A percentile compares a stretch with the other conserved stretches of the same genome.
These are phyloP conservation scores for Dendrolimus pini DNA, from an alignment of 2,888 invertebrate genomes.

Conservation along the genomic window DNA sequence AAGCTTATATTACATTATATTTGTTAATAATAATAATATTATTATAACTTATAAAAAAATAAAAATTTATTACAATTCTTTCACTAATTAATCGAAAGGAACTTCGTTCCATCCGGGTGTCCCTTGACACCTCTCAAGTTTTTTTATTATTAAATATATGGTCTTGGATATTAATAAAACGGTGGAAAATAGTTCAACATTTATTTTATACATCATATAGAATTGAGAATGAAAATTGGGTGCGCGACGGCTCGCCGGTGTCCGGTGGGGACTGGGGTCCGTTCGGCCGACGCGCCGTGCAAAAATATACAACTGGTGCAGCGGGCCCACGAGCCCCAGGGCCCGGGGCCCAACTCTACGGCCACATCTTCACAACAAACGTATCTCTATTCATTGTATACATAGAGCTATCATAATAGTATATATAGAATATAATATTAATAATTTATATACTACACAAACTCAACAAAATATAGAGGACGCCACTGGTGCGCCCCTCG, in stretches of 20 bases:
- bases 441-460: conserved; percentile 20
- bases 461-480: conserved; percentile 40
- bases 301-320: conserved; percentile 68
- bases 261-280: conserved; percentile 4
- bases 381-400: conserved; percentile 27
- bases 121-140: too few relatives aligned
- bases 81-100: too few relatives aligned
- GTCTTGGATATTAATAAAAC: not conserved
- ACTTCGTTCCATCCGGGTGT: too few relatives aligned
- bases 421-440: conserved; percentile 20
- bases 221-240: conserved; percentile 50
- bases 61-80: too few relatives aligned
- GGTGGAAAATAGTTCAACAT: conserved; percentile 54
- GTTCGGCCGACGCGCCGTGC: conserved; percentile 30
- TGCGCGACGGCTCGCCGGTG: conserved; percentile 8
- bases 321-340: conserved; percentile 22
- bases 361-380: conserved; percentile 27
- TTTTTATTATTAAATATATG: too few relatives aligned
- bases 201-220: conserved; percentile 45
- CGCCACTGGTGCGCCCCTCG: conserved; percentile 7
- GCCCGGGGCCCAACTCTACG: conserved; percentile 9
- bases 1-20: too few relatives aligned
- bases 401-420: conserved; percentile 31
- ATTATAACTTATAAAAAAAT: too few relatives aligned
- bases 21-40: too few relatives aligned